These are phyloP conservation scores for Lampris megalopsis DNA, from an alignment of 2,113 vertebrate genomes.

Conservation along the genomic window DNA sequence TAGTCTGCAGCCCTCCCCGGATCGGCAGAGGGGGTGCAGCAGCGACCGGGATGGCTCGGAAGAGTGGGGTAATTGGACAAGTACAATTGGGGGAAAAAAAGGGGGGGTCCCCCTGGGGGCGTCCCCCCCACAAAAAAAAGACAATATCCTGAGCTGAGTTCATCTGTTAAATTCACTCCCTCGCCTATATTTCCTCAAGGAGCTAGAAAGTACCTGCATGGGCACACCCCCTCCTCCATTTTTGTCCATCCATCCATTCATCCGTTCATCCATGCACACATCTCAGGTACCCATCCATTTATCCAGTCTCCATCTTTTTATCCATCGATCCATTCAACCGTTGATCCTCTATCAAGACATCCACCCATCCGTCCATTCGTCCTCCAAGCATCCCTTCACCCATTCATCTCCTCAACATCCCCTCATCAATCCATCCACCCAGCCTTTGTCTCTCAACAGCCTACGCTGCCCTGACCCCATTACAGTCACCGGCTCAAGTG, in stretches of 20 bases:
- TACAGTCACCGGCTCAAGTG: conserved; percentile 51
- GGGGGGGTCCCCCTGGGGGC: too few relatives aligned
- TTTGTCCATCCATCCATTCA: not conserved
- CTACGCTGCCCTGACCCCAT: conserved; percentile 61
- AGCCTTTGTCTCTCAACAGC: conserved; percentile 49
- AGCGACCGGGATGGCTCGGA: too few relatives aligned
- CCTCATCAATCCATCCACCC: conserved; percentile 12
- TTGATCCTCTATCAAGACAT: too few relatives aligned
- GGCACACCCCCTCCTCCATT: conserved; percentile 1
- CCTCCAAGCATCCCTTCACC: not conserved
- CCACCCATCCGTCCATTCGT: conserved; percentile 2
- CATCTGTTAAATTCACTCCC: conserved; percentile 61
- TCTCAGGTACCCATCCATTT: too few relatives aligned
- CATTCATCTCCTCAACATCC: not conserved
- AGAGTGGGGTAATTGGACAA: too few relatives aligned
- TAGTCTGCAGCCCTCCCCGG: too few relatives aligned
- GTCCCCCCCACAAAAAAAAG: conserved; percentile 10
- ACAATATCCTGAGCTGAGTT: conserved; percentile 39
- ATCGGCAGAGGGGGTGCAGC: too few relatives aligned
- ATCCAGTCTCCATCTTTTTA: not conserved
- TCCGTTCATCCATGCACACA: not conserved
- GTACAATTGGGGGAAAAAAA: not conserved
- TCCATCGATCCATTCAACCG: not conserved
- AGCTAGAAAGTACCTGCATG: conserved; percentile 31
- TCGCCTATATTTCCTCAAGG: conserved; percentile 42